Conservation (phyloP, 2,113 vertebrate species). For the Ivindomyrus marchei region DNA sequence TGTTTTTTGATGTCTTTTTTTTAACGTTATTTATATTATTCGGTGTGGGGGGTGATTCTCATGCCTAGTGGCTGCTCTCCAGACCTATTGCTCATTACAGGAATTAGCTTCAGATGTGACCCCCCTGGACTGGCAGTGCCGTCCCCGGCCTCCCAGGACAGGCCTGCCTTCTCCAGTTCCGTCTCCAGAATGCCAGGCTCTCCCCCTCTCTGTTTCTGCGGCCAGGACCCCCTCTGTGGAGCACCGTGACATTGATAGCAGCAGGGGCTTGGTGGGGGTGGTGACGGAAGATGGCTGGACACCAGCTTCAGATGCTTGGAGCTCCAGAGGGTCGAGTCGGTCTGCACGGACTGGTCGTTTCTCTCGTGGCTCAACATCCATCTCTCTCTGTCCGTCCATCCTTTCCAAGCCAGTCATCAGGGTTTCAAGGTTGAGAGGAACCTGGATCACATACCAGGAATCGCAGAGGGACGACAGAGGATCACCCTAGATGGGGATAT, state of each 20-base stretch:
- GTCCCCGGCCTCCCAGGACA: neutral
- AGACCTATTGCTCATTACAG: neutral
- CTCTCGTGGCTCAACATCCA: neutral
- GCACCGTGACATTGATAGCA: neutral
- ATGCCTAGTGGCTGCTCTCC: neutral
- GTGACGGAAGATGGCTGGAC: neutral
- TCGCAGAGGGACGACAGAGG: neutral
- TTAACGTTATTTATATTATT: neutral
- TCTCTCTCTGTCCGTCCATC: neutral
- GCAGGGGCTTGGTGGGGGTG: neutral
- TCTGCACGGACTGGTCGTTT: neutral
- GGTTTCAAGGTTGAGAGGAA: neutral
- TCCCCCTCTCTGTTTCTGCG: neutral
- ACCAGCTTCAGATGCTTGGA: neutral
- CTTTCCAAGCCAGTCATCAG: neutral
- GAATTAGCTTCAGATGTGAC: neutral
- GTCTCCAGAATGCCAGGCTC: neutral
- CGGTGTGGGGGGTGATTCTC: neutral
- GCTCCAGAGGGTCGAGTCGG: neutral
- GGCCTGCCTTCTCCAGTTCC: neutral
- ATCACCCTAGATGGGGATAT: neutral
- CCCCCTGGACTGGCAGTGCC: neutral
- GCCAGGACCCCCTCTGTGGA: neutral
- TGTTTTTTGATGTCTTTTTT: neutral
- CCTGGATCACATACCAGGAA: neutral